A percentile compares a stretch with the other conserved stretches of the same genome.
Evolutionary conservation across 2,888 invertebrate species (phyloP).

Genomic region (Leptopilina drosophilae): DNA sequence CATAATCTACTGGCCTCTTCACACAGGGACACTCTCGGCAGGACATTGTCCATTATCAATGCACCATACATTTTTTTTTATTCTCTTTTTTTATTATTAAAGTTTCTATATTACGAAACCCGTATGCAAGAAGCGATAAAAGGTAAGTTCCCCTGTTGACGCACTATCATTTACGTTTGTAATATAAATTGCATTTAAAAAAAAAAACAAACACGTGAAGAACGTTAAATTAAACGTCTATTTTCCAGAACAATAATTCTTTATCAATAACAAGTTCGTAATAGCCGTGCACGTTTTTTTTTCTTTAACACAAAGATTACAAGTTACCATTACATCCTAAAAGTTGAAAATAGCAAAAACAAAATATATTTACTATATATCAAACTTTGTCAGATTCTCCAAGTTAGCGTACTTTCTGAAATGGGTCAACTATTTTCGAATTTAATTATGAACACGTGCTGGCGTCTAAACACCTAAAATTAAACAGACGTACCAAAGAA

Average conservation of each 20-base stretch:
- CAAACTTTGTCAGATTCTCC: background rate
- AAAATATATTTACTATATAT: background rate
- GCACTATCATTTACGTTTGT: background rate
- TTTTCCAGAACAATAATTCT: background rate
- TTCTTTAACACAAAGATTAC: background rate
- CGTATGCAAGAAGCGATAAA: background rate
- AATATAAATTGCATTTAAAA: background rate
- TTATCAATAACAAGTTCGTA: background rate
- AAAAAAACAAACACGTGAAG: too few species aligned
- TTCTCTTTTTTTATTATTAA: conserved; percentile 33
- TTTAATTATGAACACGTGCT: conserved; percentile 30
- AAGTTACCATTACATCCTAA: too few species aligned
- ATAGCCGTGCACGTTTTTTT: background rate
- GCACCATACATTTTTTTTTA: conserved; percentile 43
- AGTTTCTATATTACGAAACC: conserved; percentile 20
- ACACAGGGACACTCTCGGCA: conserved; percentile 68
- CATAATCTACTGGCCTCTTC: conserved; percentile 63
- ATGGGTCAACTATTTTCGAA: conserved; percentile 33
- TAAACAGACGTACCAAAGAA: conserved; percentile 25
- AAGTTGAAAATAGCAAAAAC: background rate
- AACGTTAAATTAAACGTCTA: too few species aligned
- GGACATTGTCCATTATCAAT: conserved; percentile 75
- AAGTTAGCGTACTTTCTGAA: background rate
- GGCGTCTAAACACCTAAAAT: conserved; percentile 10
- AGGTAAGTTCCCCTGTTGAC: background rate